These are phyloP conservation scores for Hyperopisus bebe DNA, from an alignment of 2,113 vertebrate genomes.

Conservation along the genomic window DNA sequence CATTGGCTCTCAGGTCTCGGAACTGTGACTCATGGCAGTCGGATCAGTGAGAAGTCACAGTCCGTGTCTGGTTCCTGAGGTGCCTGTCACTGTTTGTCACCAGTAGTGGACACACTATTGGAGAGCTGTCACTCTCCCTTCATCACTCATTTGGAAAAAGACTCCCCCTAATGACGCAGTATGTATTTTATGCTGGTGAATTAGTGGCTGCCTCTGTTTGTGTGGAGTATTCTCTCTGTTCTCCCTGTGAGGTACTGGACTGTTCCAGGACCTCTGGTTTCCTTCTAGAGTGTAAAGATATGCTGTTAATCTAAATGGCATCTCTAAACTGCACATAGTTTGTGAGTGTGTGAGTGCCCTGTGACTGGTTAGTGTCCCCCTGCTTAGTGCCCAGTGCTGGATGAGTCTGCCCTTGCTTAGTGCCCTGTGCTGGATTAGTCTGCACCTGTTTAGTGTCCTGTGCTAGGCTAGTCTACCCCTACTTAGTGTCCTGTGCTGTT, in stretches of 20 bases:
- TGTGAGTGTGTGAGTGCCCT: neutral
- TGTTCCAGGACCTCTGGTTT: neutral
- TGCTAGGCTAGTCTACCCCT: neutral
- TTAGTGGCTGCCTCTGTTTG: neutral
- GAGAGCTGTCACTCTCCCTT: neutral
- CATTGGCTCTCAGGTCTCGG: neutral
- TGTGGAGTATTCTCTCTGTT: neutral
- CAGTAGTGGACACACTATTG: neutral
- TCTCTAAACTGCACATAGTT: neutral
- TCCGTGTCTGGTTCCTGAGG: neutral
- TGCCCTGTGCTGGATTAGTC: neutral
- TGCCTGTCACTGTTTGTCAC: neutral
- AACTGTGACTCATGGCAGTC: neutral
- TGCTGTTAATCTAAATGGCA: neutral
- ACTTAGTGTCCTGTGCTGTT: neutral
- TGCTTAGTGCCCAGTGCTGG: neutral
- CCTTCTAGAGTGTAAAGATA: neutral
- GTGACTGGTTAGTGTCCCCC: neutral
- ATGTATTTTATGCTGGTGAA: neutral
- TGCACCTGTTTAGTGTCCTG: neutral
- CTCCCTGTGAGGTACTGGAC: neutral
- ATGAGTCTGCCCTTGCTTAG: neutral
- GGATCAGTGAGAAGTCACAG: neutral
- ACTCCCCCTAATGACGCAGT: neutral
- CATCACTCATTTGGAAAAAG: neutral